phyloP scores from a whole-genome alignment of 2,797 vertebrate species.

The Choloepus didactylus region DNA sequence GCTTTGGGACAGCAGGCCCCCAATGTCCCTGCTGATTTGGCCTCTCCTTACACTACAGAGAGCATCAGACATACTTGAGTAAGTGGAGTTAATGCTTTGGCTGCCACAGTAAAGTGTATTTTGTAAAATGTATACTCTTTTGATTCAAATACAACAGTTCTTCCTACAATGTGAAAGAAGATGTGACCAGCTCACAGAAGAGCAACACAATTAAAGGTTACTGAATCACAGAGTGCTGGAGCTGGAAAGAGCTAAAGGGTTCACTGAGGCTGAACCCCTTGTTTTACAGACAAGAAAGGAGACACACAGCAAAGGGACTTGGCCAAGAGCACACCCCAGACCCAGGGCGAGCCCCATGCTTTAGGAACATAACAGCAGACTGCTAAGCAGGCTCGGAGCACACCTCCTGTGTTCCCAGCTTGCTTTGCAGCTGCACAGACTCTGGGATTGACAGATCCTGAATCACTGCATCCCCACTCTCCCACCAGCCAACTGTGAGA shows the following conservation, averaged over 20 bases:
- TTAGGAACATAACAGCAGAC: not conserved
- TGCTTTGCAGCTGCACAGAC: not conserved
- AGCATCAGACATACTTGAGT: not conserved
- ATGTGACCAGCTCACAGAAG: not conserved
- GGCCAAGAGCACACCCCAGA: not conserved
- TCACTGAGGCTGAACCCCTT: not conserved
- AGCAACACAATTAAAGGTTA: not conserved
- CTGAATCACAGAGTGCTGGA: not conserved
- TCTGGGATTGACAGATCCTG: not conserved
- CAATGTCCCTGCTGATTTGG: not conserved
- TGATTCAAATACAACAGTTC: not conserved
- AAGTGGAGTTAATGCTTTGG: not conserved
- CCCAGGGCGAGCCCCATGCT: not conserved
- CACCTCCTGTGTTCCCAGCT: not conserved
- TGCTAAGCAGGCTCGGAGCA: not conserved
- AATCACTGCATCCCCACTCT: not conserved
- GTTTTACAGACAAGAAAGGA: not conserved
- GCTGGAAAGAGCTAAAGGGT: not conserved
- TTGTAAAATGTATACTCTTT: constrained; percentile 6
- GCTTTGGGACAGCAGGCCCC: not conserved
- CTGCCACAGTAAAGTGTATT: not conserved
- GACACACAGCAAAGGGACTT: not conserved
- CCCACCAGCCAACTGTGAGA: not conserved
- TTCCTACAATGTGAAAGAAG: not conserved
- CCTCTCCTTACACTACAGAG: not conserved